Conservation (phyloP, 30 jellyfish, hydroid and myxozoan genomes). For the Chrysaora quinquecirrha region DNA sequence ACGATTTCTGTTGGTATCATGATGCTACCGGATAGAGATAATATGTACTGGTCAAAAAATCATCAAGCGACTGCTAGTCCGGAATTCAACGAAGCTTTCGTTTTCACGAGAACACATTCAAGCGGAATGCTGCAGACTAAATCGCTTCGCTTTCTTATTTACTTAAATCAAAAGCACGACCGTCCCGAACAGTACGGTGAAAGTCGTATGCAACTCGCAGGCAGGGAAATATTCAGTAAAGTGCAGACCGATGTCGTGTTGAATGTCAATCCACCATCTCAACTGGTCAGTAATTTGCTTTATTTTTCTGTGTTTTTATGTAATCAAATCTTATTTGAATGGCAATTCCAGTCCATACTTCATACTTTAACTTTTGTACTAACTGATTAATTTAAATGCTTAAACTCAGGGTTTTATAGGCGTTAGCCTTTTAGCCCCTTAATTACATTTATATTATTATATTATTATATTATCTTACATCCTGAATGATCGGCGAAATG, state of each 20-base stretch:
- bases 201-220: background rate
- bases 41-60: constrained; percentile 16
- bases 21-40: constrained; percentile 52
- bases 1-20: constrained; percentile 10
- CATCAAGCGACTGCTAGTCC: constrained; percentile 34
- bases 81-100: constrained; percentile 45
- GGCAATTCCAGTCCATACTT: too few species aligned
- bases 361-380: too few species aligned
- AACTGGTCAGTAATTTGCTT: constrained; percentile 6
- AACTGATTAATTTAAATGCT: too few species aligned
- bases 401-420: too few species aligned
- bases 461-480: too few species aligned
- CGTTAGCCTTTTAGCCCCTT: too few species aligned
- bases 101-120: constrained; percentile 22
- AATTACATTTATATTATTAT: too few species aligned
- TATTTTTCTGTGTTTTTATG: too few species aligned
- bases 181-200: background rate
- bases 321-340: too few species aligned
- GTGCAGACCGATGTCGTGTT: background rate
- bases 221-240: background rate
- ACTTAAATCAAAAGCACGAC: background rate
- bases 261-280: constrained; percentile 26
- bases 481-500: too few species aligned
- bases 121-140: constrained; percentile 16
- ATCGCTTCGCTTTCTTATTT: background rate